phyloP scores from a whole-genome alignment of 2,113 vertebrate species.

The Ophthalmolycus amberensis region DNA sequence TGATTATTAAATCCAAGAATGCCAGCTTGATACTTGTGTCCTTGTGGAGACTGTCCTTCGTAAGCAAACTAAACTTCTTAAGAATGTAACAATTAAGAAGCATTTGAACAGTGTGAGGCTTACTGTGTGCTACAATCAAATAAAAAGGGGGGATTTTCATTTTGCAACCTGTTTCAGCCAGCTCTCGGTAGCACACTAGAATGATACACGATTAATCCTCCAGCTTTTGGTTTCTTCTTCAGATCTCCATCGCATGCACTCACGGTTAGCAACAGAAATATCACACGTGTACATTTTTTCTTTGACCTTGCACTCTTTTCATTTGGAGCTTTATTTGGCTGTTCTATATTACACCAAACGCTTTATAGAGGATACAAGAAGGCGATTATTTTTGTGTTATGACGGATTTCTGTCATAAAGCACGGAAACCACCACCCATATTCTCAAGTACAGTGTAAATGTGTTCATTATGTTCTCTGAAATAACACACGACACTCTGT shows the following conservation, averaged over 20 bases:
- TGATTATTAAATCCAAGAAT: conserved; percentile 56
- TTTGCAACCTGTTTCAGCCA: conserved; percentile 27
- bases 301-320: conserved; percentile 6
- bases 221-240: conserved; percentile 8
- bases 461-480: not conserved
- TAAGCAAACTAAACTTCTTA: conserved; percentile 15
- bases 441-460: conserved; percentile 13
- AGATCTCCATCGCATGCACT: not conserved
- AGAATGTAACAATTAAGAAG: conserved; percentile 38
- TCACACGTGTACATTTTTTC: not conserved
- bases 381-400: not conserved
- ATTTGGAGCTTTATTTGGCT: not conserved
- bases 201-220: not conserved
- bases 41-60: conserved; percentile 36
- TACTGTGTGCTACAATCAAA: not conserved
- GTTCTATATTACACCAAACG: conserved; percentile 15
- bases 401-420: conserved; percentile 7
- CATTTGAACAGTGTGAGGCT: not conserved
- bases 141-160: not conserved
- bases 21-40: conserved; percentile 19
- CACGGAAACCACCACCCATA: conserved; percentile 4
- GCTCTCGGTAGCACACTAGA: not conserved
- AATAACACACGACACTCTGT: not conserved
- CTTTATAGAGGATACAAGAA: not conserved
- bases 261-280: conserved; percentile 4